A percentile compares a stretch with the other conserved stretches of the same genome.
Conservation (phyloP, 1,140 invertebrate genomes). For the Atta cephalotes region DNA sequence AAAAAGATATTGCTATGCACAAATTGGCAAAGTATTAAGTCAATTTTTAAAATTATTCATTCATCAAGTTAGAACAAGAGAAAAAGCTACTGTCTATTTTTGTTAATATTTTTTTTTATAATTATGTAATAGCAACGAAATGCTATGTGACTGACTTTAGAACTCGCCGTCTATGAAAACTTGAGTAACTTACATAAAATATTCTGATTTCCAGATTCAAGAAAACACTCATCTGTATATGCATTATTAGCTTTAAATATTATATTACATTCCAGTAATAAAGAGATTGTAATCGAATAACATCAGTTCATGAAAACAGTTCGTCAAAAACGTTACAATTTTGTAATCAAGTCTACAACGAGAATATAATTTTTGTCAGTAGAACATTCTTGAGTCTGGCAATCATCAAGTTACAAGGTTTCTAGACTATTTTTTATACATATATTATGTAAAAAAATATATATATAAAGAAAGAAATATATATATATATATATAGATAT, state of each 20-base stretch:
- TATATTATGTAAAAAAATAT: constrained; percentile 68
- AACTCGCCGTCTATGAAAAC: constrained; percentile 66
- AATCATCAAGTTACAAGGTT: constrained; percentile 69
- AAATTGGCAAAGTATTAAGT: constrained; percentile 53
- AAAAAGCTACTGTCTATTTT: constrained; percentile 72
- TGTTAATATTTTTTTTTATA: constrained; percentile 75
- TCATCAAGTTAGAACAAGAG: constrained; percentile 48
- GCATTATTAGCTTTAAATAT: constrained; percentile 23
- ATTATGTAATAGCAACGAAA: constrained; percentile 66
- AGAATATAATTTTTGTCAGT: constrained; percentile 21
- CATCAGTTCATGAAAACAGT: background rate
- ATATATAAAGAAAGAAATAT: too few species aligned
- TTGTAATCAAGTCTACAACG: constrained; percentile 22
- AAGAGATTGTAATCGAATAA: background rate
- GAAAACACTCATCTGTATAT: constrained; percentile 18
- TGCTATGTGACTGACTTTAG: constrained; percentile 73
- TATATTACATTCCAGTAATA: constrained; percentile 50
- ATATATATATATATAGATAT: constrained; percentile 27
- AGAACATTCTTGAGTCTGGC: constrained; percentile 57
- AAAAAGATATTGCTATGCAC: background rate
- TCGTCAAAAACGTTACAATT: background rate
- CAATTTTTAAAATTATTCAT: constrained; percentile 69
- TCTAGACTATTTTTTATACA: constrained; percentile 76
- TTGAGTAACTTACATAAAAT: constrained; percentile 61
- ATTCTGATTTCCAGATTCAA: constrained; percentile 47